Evolutionary conservation across 2,888 invertebrate genomes (phyloP), one percentile per base, ranked within the genome.

Genomic region (Seira musarum): DNA sequence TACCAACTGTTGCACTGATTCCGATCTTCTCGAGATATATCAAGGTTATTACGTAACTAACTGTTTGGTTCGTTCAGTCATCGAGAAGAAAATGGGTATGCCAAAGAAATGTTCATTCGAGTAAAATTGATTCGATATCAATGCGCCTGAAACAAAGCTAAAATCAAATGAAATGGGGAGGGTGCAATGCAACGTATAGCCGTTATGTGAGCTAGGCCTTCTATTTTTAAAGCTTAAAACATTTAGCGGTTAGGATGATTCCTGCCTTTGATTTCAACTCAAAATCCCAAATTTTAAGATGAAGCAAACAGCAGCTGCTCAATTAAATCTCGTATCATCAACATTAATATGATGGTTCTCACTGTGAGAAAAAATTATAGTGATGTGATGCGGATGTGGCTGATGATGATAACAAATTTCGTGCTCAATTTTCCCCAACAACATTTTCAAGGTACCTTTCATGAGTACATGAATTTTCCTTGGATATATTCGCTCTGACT

Each of bases 1-100:
- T 60, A n/a, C 60, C 60, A 60, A 60, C 60, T 60, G 60, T 60
- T 60, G 60, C 60, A 21, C 22, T 21, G 60, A 60, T 60, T 60
- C 60, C 30, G 8, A 30, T 30, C 30, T 2, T 5, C 8, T 8
- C 30, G 30, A 30, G n/a, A 5, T 21, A 19, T 60, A 60, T 21
- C 60, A 60, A 60, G 60, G 60, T 60, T 60, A 21, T 21, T 60
- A 8, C 19, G 60, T 60, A 60, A 60, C 60, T 60, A 60, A 60
- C 60, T 60, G 60, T 60, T 19, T 60, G 22, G 22, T 21, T 53
- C 30, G 22, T 21, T 53, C 30, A 30, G 3, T 30, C 30, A 30
- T 30, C 30, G 60, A 21, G 60, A 21, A 21, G 15, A 13, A 15
- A 30, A 30, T 13, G 53, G n/a, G n/a, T n/a, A n/a, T n/a, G n/a